A percentile compares a stretch with the other conserved stretches of the same genome.
Evolutionary conservation across 2,113 vertebrate species (phyloP).

Genomic region (Solea solea): DNA sequence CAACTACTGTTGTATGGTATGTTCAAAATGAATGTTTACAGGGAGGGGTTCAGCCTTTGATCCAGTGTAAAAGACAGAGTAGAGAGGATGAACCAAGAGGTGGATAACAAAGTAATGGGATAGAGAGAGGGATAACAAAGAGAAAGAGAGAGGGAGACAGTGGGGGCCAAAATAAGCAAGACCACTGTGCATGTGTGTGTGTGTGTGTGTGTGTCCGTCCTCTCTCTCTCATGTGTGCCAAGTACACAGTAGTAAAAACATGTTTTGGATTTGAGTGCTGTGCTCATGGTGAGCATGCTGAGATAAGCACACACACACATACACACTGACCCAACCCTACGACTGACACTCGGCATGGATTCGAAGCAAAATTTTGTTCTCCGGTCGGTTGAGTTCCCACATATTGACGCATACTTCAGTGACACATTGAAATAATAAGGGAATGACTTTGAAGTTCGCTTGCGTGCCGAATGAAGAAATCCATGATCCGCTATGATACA

Average conservation of each 20-base stretch:
- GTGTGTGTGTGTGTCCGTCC: not conserved
- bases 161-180: constrained; percentile 67
- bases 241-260: constrained; percentile 65
- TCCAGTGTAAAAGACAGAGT: constrained; percentile 25
- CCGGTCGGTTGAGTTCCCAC: not conserved
- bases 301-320: constrained; percentile 16
- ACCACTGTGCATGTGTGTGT: constrained; percentile 32
- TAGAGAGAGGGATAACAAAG: constrained; percentile 56
- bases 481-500: not conserved
- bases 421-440: not conserved
- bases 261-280: constrained; percentile 56
- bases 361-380: constrained; percentile 26
- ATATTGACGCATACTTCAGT: not conserved
- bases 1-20: constrained; percentile 14
- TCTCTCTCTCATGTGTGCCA: constrained; percentile 23
- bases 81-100: constrained; percentile 35
- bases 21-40: constrained; percentile 45
- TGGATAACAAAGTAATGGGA: constrained; percentile 45
- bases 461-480: not conserved
- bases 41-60: constrained; percentile 62
- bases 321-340: not conserved
- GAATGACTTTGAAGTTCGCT: not conserved
- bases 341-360: not conserved
- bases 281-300: constrained; percentile 35
- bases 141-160: constrained; percentile 28